A percentile compares a stretch with the other conserved stretches of the same genome.
Conservation (phyloP, 1,140 invertebrate species). For the Heterodera schachtii region DNA sequence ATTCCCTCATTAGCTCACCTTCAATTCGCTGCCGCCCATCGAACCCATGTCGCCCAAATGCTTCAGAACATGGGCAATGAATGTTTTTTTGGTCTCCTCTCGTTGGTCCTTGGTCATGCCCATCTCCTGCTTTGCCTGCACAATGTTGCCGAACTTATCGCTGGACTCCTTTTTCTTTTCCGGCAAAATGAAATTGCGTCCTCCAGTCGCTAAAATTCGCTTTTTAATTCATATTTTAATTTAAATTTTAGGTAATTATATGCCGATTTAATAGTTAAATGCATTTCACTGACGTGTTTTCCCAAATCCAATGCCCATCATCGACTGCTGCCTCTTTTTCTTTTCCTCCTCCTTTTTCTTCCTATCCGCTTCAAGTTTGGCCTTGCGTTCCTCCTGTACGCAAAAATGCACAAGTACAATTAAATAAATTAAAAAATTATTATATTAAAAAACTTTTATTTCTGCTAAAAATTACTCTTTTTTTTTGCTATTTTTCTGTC, state of each 20-base stretch:
- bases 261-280: not conserved
- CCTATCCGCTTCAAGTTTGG: slow-evolving; percentile 51
- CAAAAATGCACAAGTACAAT: too few species aligned
- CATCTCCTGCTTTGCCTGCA: slow-evolving; percentile 60
- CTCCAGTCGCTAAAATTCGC: slow-evolving; percentile 33
- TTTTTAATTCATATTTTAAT: not conserved
- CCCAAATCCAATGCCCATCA: slow-evolving; percentile 45
- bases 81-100: slow-evolving; percentile 54
- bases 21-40: slow-evolving; percentile 58
- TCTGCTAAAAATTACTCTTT: not conserved
- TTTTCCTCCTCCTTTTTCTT: slow-evolving; percentile 57
- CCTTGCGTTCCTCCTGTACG: slow-evolving; percentile 53
- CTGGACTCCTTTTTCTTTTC: slow-evolving; percentile 61
- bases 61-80: slow-evolving; percentile 49
- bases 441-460: not conserved
- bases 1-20: slow-evolving; percentile 22
- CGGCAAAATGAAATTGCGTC: slow-evolving; percentile 63
- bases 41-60: slow-evolving; percentile 50
- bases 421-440: slow-evolving; percentile 16
- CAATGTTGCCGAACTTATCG: slow-evolving; percentile 65
- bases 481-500: not conserved
- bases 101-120: slow-evolving; percentile 64
- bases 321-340: slow-evolving; percentile 34
- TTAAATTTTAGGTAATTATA: not conserved
- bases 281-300: slow-evolving; percentile 12